phyloP scores from a whole-genome alignment of 2,888 invertebrate species.

The Crocallis elinguaria region DNA sequence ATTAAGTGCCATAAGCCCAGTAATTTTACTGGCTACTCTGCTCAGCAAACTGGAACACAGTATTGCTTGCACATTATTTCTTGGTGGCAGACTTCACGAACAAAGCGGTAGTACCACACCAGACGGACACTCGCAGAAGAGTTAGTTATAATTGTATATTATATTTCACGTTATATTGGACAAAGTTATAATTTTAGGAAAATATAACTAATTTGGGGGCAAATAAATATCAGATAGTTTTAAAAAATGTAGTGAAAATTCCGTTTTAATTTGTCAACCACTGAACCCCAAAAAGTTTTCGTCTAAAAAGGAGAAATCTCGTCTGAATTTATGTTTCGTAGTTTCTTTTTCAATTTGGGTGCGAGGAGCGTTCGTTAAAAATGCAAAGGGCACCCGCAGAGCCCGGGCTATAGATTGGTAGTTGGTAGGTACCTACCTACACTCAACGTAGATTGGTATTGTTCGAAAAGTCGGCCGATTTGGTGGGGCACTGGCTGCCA shows the following conservation, averaged over 20 bases:
- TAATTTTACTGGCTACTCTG: too few relatives aligned
- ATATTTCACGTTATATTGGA: too few relatives aligned
- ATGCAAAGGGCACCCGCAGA: constrained; percentile 57
- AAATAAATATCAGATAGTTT: too few relatives aligned
- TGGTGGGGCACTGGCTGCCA: not conserved
- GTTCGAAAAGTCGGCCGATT: not conserved
- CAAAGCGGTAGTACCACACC: too few relatives aligned
- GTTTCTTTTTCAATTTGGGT: constrained; percentile 72
- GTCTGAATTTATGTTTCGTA: constrained; percentile 62
- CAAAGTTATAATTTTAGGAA: too few relatives aligned
- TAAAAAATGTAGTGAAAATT: not conserved
- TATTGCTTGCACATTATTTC: too few relatives aligned
- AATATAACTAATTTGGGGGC: too few relatives aligned
- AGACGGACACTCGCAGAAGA: too few relatives aligned
- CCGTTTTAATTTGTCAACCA: not conserved
- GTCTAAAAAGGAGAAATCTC: constrained; percentile 54
- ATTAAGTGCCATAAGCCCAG: too few relatives aligned
- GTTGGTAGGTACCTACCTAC: not conserved
- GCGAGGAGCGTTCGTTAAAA: constrained; percentile 65
- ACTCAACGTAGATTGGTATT: not conserved
- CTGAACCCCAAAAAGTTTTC: constrained; percentile 40
- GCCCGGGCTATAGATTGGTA: constrained; percentile 9
- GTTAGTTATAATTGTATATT: too few relatives aligned
- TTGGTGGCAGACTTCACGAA: too few relatives aligned
- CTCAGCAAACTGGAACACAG: too few relatives aligned